Evolutionary conservation across 35 echinoderm and acorn worm species (phyloP).

Genomic region (Acanthaster planci): DNA sequence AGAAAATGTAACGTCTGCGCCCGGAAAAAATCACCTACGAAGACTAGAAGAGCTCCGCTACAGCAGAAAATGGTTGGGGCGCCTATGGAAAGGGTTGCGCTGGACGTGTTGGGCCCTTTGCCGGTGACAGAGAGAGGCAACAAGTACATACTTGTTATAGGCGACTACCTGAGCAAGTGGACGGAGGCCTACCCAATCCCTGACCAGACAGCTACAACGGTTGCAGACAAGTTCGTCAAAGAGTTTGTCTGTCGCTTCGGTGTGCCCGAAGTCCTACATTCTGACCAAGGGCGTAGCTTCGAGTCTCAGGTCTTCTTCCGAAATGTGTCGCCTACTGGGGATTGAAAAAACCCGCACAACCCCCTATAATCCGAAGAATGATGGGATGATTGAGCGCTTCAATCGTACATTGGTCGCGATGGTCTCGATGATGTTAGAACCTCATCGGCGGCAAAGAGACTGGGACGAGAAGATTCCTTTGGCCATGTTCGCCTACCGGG

Average conservation of each 20-base stretch:
- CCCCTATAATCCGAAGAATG: no score
- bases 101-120: slow-evolving; percentile 57
- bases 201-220: slow-evolving; percentile 34
- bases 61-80: slow-evolving; percentile 41
- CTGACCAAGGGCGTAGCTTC: no score
- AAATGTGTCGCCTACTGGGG: slow-evolving; percentile 42
- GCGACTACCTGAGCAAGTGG: slow-evolving; percentile 67
- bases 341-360: no score
- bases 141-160: slow-evolving; percentile 52
- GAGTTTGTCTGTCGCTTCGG: slow-evolving; percentile 58
- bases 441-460: no score
- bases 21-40: slow-evolving; percentile 35
- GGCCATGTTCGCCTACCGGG: no score
- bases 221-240: slow-evolving; percentile 50
- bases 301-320: no score
- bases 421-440: slow-evolving; percentile 1
- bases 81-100: slow-evolving; percentile 50
- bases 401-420: slow-evolving; percentile 44
- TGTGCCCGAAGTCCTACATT: no score
- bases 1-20: slow-evolving; percentile 47
- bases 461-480: no score
- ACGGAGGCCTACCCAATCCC: slow-evolving; percentile 40
- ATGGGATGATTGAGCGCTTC: slow-evolving; percentile 68
- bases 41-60: slow-evolving; percentile 47
- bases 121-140: slow-evolving; percentile 45